These are phyloP conservation scores for Apteryx mantelli DNA, from an alignment of 2,113 vertebrate genomes.

Conservation along the genomic window DNA sequence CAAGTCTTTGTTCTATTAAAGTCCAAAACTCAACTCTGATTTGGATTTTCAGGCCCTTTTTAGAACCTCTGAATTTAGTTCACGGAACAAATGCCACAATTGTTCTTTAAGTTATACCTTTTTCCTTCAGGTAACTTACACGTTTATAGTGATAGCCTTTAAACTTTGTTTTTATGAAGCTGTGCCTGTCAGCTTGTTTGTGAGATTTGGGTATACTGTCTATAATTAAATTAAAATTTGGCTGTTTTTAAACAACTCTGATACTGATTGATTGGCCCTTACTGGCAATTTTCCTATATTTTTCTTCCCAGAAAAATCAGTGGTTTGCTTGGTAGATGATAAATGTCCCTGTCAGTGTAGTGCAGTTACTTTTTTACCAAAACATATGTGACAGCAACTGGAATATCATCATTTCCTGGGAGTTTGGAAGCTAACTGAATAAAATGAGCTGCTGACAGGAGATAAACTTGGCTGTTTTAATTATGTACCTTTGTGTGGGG, in stretches of 20 bases:
- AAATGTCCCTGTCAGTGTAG: neutral
- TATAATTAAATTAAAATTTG: neutral
- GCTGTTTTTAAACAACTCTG: neutral
- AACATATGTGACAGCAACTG: neutral
- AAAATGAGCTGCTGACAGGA: neutral
- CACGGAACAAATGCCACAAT: neutral
- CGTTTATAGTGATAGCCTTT: accelerated
- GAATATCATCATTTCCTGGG: neutral
- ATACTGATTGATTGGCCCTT: neutral
- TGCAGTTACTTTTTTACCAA: neutral
- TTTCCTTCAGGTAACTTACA: neutral
- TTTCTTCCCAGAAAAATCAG: neutral
- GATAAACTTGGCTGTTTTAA: neutral
- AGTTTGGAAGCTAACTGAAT: neutral
- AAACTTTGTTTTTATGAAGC: neutral
- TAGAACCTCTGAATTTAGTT: neutral
- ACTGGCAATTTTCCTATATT: neutral
- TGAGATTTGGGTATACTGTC: neutral
- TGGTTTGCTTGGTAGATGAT: neutral
- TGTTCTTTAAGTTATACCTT: neutral
- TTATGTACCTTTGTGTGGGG: accelerated
- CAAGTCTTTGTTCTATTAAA: neutral
- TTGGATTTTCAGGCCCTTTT: neutral
- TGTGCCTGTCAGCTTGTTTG: neutral
- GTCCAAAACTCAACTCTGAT: neutral